phyloP scores from a whole-genome alignment of 2,888 invertebrate species.

The Nomada fucata region DNA sequence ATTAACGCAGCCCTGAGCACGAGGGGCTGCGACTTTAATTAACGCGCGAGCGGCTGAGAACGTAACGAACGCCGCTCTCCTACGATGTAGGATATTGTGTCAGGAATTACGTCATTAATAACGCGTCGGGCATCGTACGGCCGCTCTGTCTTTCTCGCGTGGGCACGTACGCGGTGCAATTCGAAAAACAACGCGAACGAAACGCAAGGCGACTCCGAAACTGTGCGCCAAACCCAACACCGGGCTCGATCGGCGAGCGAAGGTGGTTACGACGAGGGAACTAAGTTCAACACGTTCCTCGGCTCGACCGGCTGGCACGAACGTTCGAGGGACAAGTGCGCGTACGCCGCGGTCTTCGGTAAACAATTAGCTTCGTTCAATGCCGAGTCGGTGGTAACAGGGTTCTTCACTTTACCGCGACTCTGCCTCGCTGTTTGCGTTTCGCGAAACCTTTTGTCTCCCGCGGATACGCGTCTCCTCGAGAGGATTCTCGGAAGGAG shows the following conservation, averaged over 20 bases:
- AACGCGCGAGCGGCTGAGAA: conserved; percentile 50
- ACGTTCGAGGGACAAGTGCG: conserved; percentile 17
- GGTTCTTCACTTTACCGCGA: conserved; percentile 50
- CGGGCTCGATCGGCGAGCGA: not conserved
- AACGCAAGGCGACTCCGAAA: not conserved
- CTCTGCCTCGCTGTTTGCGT: conserved; percentile 30
- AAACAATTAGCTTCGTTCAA: conserved; percentile 56
- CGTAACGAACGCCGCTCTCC: conserved; percentile 41
- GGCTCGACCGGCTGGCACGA: not conserved
- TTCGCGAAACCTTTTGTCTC: conserved; percentile 49
- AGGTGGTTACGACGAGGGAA: not conserved
- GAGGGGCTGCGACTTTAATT: conserved; percentile 63
- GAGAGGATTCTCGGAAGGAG: not conserved
- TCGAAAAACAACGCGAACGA: not conserved
- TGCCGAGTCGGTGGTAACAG: conserved; percentile 50
- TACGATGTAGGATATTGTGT: conserved; percentile 58
- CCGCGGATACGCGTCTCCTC: not conserved
- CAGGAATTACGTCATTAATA: conserved; percentile 61
- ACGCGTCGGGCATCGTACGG: conserved; percentile 18
- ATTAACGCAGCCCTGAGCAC: conserved; percentile 56
- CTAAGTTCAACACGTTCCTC: conserved; percentile 29
- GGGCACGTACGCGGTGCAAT: not conserved
- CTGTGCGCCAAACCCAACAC: no score
- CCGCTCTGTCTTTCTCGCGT: conserved; percentile 13
- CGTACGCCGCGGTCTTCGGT: conserved; percentile 27